phyloP scores from a whole-genome alignment of 2,113 vertebrate species.

The Eurystomus gularis region DNA sequence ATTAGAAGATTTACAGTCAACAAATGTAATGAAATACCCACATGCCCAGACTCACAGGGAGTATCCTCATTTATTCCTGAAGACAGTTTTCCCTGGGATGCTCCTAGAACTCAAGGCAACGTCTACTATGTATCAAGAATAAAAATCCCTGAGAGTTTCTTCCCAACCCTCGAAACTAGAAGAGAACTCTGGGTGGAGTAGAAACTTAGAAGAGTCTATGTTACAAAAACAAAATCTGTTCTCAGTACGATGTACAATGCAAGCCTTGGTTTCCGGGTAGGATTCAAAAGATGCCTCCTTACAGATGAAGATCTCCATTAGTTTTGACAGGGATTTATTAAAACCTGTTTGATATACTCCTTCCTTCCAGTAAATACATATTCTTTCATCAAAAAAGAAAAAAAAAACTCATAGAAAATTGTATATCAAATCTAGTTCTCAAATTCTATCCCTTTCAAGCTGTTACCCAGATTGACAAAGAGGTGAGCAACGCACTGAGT shows the following conservation, averaged over 20 bases:
- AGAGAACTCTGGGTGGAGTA: background rate
- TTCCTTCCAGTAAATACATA: background rate
- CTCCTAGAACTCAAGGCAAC: background rate
- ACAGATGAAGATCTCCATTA: background rate
- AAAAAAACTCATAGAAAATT: background rate
- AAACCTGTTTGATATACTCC: background rate
- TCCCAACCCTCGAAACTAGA: background rate
- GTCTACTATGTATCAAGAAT: background rate
- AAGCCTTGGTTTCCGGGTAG: background rate
- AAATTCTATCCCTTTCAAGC: background rate
- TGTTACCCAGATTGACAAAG: background rate
- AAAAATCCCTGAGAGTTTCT: background rate
- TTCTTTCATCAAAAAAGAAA: background rate
- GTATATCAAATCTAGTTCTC: background rate
- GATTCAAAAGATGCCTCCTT: background rate
- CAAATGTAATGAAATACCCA: background rate
- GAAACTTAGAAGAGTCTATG: background rate
- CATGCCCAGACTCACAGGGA: background rate
- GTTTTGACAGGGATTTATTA: background rate
- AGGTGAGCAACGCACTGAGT: fast-evolving
- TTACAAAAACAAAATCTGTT: background rate
- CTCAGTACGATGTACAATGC: background rate
- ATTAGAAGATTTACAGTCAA: background rate
- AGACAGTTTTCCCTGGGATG: background rate
- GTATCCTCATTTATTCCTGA: background rate